phyloP scores from a whole-genome alignment of 2,888 invertebrate genomes.

The Amblyjoppa proteus region DNA sequence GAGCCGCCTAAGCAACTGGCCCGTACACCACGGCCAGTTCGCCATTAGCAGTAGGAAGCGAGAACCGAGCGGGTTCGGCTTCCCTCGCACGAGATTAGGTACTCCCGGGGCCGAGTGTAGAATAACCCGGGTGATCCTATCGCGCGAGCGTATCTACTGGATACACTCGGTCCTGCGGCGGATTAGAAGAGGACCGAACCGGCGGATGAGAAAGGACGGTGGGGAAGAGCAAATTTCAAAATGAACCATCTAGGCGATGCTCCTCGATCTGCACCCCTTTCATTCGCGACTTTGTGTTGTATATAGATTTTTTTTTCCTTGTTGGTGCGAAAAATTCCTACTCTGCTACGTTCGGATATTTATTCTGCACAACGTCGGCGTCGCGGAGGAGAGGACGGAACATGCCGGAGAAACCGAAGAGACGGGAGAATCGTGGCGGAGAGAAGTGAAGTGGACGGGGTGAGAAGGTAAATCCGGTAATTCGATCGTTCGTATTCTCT shows the following conservation, averaged over 20 bases:
- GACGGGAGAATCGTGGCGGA: slow-evolving; percentile 8
- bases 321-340: not conserved
- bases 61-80: slow-evolving; percentile 37
- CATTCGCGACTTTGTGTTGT: not conserved
- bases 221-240: slow-evolving; percentile 4
- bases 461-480: slow-evolving; percentile 72
- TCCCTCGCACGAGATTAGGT: slow-evolving; percentile 76
- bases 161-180: slow-evolving; percentile 39
- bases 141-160: slow-evolving; percentile 34
- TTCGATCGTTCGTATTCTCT: slow-evolving; percentile 82
- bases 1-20: slow-evolving; percentile 75
- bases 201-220: not conserved
- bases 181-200: slow-evolving; percentile 25
- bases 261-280: not conserved
- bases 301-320: no score
- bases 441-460: slow-evolving; percentile 33
- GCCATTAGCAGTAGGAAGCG: slow-evolving; percentile 79
- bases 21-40: slow-evolving; percentile 74
- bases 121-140: slow-evolving; percentile 44
- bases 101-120: slow-evolving; percentile 60
- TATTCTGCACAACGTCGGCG: not conserved
- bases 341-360: not conserved
- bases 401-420: slow-evolving; percentile 13
- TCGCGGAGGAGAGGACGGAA: not conserved
- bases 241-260: not conserved